Evolutionary conservation across 2,797 vertebrate genomes (phyloP).

Genomic region (Perodicticus potto): DNA sequence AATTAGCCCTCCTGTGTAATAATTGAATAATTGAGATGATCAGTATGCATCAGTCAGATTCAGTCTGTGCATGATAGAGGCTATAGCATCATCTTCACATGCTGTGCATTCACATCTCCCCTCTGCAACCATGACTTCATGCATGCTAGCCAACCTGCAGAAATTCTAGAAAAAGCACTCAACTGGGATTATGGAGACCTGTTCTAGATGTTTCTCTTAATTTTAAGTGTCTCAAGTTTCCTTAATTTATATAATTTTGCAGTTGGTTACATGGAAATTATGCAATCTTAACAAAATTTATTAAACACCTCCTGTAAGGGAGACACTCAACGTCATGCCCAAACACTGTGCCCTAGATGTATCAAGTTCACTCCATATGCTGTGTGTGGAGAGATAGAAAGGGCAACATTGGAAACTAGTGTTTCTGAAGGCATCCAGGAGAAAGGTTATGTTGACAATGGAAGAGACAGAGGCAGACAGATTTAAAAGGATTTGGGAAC

Average conservation of each 20-base stretch:
- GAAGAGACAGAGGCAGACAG: not conserved
- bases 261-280: not conserved
- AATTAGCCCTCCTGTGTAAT: not conserved
- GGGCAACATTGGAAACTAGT: not conserved
- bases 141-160: not conserved
- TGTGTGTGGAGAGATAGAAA: not conserved
- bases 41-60: not conserved
- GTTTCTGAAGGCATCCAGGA: not conserved
- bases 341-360: not conserved
- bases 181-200: not conserved
- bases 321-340: not conserved
- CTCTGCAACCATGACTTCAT: not conserved
- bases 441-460: not conserved
- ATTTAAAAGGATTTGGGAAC: not conserved
- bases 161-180: not conserved
- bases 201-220: not conserved
- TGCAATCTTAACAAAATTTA: conserved; percentile 9
- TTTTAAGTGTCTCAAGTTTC: not conserved
- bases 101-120: not conserved
- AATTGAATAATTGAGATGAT: conserved; percentile 18
- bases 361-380: not conserved
- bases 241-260: conserved; percentile 19
- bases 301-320: not conserved
- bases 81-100: not conserved
- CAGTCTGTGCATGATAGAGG: not conserved